Evolutionary conservation across 2,113 vertebrate genomes (phyloP).

Genomic region (Alouatta palliata): DNA sequence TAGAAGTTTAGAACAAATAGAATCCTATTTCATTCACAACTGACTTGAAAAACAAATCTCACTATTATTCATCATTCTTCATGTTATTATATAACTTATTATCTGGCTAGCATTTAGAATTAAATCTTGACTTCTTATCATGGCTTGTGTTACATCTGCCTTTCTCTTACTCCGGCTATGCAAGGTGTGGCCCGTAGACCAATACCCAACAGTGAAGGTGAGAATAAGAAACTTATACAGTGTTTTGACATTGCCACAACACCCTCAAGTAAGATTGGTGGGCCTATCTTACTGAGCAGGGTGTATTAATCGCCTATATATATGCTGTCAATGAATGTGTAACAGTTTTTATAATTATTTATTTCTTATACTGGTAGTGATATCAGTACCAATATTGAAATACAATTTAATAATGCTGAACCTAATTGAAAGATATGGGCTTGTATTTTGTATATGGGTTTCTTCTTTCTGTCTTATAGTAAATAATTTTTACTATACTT

Average conservation of each 20-base stretch:
- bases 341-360: background rate
- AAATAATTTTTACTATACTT: background rate
- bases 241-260: background rate
- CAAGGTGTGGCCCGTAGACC: background rate
- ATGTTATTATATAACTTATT: background rate
- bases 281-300: background rate
- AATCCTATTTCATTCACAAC: background rate
- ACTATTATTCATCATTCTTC: background rate
- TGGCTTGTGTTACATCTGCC: background rate
- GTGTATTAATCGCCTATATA: background rate
- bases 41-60: slow-evolving; percentile 27
- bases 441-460: background rate
- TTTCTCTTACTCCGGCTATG: background rate
- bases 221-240: background rate
- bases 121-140: slow-evolving; percentile 4
- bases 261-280: background rate
- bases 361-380: background rate
- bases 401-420: background rate
- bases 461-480: background rate
- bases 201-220: background rate
- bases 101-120: background rate
- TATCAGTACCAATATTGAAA: background rate
- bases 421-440: background rate
- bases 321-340: background rate
- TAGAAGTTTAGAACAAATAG: background rate